Percentiles rank a stretch among this genome's conserved stretches.
Conservation (phyloP, 2,888 invertebrate genomes). For the Limulus polyphemus region DNA sequence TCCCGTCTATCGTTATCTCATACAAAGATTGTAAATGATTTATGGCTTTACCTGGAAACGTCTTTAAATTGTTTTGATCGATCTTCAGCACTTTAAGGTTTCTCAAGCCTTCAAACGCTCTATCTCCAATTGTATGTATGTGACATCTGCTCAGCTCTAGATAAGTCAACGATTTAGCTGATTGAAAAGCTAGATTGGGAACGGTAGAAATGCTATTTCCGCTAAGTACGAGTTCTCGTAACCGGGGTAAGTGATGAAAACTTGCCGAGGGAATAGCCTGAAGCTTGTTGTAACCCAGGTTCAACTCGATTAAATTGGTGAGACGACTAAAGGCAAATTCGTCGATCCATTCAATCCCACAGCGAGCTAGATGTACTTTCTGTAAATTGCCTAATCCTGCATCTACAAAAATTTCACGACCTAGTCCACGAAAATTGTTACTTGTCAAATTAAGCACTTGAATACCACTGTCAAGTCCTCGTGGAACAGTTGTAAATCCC, state of each 20-base stretch:
- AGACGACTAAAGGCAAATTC: constrained; percentile 62
- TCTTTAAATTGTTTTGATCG: constrained; percentile 63
- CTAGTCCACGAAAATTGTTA: constrained; percentile 69
- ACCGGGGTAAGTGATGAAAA: constrained; percentile 62
- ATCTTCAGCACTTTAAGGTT: constrained; percentile 63
- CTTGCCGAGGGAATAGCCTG: constrained; percentile 65
- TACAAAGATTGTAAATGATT: constrained; percentile 18
- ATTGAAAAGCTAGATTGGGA: constrained; percentile 20
- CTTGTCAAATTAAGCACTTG: constrained; percentile 81
- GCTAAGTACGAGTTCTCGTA: constrained; percentile 62
- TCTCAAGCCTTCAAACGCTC: constrained; percentile 64
- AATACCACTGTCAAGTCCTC: constrained; percentile 50
- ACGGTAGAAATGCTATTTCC: constrained; percentile 58
- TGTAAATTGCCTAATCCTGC: constrained; percentile 73
- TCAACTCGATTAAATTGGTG: constrained; percentile 77
- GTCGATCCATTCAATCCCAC: constrained; percentile 73
- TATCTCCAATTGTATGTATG: constrained; percentile 48
- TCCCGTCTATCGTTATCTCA: constrained; percentile 21
- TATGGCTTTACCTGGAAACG: constrained; percentile 46
- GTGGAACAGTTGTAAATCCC: constrained; percentile 66
- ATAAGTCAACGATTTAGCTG: constrained; percentile 42
- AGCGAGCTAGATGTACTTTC: constrained; percentile 66
- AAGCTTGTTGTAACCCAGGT: constrained; percentile 70
- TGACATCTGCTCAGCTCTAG: constrained; percentile 68
- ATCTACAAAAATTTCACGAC: constrained; percentile 64